Evolutionary conservation across 1,140 invertebrate species (phyloP).

Genomic region (Laupala kohalensis): DNA sequence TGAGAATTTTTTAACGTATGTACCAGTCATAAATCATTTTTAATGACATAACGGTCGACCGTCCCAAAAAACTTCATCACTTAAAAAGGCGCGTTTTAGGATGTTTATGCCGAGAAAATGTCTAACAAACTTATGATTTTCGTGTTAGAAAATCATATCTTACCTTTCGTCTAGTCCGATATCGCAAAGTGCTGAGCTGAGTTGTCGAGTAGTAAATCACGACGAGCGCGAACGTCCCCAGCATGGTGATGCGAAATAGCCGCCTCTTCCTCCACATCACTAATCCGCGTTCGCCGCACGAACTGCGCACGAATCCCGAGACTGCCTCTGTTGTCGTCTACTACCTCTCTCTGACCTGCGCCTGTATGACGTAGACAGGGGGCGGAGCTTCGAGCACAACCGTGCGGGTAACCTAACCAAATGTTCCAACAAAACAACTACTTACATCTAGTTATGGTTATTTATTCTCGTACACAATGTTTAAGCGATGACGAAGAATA

Average conservation of each 20-base stretch:
- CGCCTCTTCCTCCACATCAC: slow-evolving; percentile 10
- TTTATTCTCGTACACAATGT: too few species aligned
- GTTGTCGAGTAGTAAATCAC: slow-evolving; percentile 6
- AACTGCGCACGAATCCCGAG: background rate
- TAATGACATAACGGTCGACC: too few species aligned
- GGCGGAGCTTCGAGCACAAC: background rate
- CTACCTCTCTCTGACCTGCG: background rate
- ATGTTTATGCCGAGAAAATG: too few species aligned
- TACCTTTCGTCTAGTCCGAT: slow-evolving; percentile 9
- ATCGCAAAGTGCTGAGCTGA: slow-evolving; percentile 1
- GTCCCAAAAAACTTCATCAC: too few species aligned
- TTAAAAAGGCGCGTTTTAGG: too few species aligned
- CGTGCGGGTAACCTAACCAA: background rate
- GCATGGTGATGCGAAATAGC: slow-evolving; percentile 7
- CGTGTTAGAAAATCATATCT: too few species aligned
- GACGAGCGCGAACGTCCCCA: slow-evolving; percentile 5
- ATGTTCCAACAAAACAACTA: background rate
- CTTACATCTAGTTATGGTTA: too few species aligned
- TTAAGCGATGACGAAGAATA: too few species aligned
- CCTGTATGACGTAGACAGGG: background rate
- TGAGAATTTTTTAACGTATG: too few species aligned
- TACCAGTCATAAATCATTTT: too few species aligned
- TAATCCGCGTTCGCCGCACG: background rate
- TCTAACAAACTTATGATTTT: too few species aligned
- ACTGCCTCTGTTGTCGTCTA: background rate